phyloP scores from a whole-genome alignment of 1,140 invertebrate species.

The Platyscapa corneri region DNA sequence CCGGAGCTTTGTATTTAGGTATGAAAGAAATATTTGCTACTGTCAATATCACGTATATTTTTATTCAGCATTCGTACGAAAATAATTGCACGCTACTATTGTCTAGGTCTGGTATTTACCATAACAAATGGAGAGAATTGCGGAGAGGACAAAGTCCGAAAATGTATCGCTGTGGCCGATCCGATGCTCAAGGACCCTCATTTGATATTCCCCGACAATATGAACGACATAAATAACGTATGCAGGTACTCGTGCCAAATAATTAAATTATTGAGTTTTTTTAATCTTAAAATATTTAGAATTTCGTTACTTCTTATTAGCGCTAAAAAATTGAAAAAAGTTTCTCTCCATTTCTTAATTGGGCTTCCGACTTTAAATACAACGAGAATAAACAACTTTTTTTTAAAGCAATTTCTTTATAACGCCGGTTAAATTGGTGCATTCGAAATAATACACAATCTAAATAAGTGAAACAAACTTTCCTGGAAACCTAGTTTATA shows the following conservation, averaged over 20 bases:
- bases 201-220: conserved; percentile 78
- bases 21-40: conserved; percentile 16
- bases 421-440: neutral
- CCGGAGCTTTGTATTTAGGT: conserved; percentile 52
- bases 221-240: conserved; percentile 77
- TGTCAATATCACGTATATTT: neutral
- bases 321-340: no score
- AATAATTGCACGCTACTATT: neutral
- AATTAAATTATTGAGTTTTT: neutral
- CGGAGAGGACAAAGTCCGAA: conserved; percentile 74
- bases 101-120: conserved; percentile 33
- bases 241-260: conserved; percentile 69
- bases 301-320: neutral
- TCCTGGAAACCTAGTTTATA: no score
- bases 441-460: neutral
- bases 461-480: no score
- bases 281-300: neutral
- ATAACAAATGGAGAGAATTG: conserved; percentile 65
- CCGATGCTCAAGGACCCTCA: conserved; percentile 77
- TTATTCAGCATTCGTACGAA: neutral
- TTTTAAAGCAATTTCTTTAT: neutral
- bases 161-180: conserved; percentile 76
- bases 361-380: neutral
- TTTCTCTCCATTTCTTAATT: no score
- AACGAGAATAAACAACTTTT: neutral